Conservation (phyloP, 2,113 vertebrate species). For the Leucosticte australis region DNA sequence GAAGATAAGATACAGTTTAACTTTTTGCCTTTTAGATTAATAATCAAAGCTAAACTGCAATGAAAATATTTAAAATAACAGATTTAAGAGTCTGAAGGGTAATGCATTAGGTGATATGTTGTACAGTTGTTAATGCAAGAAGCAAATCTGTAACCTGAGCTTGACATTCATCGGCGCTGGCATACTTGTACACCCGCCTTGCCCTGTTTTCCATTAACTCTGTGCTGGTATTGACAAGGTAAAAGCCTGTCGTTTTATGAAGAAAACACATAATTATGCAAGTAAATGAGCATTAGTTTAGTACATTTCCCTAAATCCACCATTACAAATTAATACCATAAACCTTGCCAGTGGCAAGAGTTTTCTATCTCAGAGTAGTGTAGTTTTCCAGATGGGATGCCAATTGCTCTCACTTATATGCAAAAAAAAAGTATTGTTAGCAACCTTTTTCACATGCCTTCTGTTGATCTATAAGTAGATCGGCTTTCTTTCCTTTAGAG, state of each 20-base stretch:
- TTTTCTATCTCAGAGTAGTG: background rate
- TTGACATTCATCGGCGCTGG: slow-evolving; percentile 9
- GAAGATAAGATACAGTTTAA: slow-evolving; percentile 61
- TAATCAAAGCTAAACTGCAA: slow-evolving; percentile 45
- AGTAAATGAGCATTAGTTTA: slow-evolving; percentile 62
- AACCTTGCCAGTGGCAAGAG: slow-evolving; percentile 26
- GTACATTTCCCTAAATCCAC: slow-evolving; percentile 37
- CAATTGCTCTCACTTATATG: slow-evolving; percentile 14
- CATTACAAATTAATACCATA: slow-evolving; percentile 60
- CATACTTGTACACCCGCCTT: background rate
- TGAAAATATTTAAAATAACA: slow-evolving; percentile 71
- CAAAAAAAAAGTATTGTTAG: slow-evolving; percentile 15
- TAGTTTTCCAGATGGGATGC: slow-evolving; percentile 8
- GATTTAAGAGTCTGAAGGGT: slow-evolving; percentile 34
- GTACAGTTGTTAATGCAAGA: slow-evolving; percentile 30
- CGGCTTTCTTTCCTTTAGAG: background rate
- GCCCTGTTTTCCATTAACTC: slow-evolving; percentile 43
- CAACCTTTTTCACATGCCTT: slow-evolving; percentile 8
- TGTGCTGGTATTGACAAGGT: slow-evolving; percentile 7
- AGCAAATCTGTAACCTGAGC: slow-evolving; percentile 44
- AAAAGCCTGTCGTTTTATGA: slow-evolving; percentile 36
- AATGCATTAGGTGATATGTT: background rate
- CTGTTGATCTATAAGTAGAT: slow-evolving; percentile 20
- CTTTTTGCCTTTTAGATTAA: slow-evolving; percentile 61
- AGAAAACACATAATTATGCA: slow-evolving; percentile 55